phyloP scores from a whole-genome alignment of 2,888 invertebrate genomes.

The Ochropacha duplaris region DNA sequence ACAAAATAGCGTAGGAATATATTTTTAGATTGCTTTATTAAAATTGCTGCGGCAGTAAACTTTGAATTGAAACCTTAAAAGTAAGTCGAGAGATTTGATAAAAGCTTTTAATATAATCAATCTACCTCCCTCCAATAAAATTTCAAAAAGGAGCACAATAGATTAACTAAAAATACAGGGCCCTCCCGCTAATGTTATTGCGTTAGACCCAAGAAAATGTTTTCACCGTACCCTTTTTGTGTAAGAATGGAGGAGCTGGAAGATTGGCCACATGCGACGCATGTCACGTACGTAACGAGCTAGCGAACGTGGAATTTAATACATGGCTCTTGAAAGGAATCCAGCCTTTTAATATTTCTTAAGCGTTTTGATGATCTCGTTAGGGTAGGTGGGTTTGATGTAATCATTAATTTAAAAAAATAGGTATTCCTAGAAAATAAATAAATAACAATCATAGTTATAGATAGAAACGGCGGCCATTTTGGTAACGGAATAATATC shows the following conservation, averaged over 20 bases:
- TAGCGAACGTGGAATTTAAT: constrained; percentile 30
- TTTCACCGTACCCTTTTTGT: not conserved
- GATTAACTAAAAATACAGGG: not conserved
- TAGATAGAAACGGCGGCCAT: too few species aligned
- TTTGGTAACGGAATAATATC: too few species aligned
- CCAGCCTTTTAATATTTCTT: constrained; percentile 24
- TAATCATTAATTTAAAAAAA: not conserved
- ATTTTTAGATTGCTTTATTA: too few species aligned
- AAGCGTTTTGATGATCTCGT: constrained; percentile 2
- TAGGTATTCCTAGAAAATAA: too few species aligned
- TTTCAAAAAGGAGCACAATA: not conserved
- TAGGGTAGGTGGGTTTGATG: not conserved
- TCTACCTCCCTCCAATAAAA: not conserved
- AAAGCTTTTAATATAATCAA: not conserved
- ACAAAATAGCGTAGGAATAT: too few species aligned
- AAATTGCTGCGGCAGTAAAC: too few species aligned
- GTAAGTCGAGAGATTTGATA: not conserved
- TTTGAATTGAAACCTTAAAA: too few species aligned
- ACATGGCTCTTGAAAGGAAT: constrained; percentile 24
- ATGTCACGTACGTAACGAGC: constrained; percentile 25
- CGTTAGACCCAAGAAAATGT: not conserved
- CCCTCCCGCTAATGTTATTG: not conserved
- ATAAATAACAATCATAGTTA: too few species aligned
- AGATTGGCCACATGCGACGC: constrained; percentile 23
- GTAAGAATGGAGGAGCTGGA: not conserved